Conservation (phyloP, 2,888 invertebrate genomes). For the Drosophila meridionalis region DNA sequence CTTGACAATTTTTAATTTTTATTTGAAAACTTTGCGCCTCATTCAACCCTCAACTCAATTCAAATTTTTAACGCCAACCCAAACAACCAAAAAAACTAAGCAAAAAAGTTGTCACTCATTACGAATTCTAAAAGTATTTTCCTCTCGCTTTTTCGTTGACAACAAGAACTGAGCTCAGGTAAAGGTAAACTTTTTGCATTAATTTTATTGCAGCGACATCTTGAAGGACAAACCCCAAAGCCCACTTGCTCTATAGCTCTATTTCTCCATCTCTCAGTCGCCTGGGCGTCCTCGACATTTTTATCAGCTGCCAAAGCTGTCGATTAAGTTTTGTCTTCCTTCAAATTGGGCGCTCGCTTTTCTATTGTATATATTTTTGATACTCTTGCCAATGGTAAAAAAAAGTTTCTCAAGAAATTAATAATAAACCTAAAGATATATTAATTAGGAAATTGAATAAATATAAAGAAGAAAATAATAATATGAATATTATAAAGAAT, state of each 20-base stretch:
- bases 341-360: slow-evolving; percentile 51
- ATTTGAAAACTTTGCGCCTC: slow-evolving; percentile 75
- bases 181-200: slow-evolving; percentile 75
- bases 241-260: slow-evolving; percentile 22
- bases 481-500: too few species aligned
- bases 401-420: not conserved
- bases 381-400: not conserved
- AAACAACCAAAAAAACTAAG: slow-evolving; percentile 19
- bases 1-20: slow-evolving; percentile 81
- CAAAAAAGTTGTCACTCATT: slow-evolving; percentile 60
- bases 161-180: slow-evolving; percentile 29
- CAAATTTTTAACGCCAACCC: slow-evolving; percentile 49
- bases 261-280: slow-evolving; percentile 19
- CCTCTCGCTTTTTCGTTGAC: slow-evolving; percentile 18
- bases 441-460: not conserved
- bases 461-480: too few species aligned
- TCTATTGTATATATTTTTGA: not conserved
- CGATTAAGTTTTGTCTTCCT: slow-evolving; percentile 73
- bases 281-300: slow-evolving; percentile 40
- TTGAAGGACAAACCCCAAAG: slow-evolving; percentile 67
- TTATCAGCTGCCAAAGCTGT: slow-evolving; percentile 66
- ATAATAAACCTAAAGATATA: not conserved
- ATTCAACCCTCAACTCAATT: slow-evolving; percentile 60
- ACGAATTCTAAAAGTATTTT: slow-evolving; percentile 67
- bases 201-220: slow-evolving; percentile 78